Conservation (phyloP, 2,888 invertebrate genomes). For the Tachina grossa region DNA sequence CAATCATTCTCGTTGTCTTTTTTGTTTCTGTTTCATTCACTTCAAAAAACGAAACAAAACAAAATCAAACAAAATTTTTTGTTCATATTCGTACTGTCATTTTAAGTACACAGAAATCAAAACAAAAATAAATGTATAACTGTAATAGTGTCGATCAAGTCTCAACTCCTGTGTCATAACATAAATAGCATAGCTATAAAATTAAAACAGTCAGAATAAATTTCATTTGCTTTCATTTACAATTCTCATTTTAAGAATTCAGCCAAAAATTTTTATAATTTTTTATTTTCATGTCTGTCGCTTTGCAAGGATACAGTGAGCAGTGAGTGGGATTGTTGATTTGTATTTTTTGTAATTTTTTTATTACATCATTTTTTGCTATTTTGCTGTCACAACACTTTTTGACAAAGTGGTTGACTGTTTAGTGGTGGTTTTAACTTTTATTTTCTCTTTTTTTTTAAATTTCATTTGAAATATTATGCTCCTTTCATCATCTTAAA, state of each 20-base stretch:
- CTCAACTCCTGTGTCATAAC: too few species aligned
- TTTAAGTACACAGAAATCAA: too few species aligned
- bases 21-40: too few species aligned
- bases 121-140: too few species aligned
- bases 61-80: too few species aligned
- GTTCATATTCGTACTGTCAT: too few species aligned
- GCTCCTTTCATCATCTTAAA: conserved; percentile 9
- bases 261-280: conserved; percentile 27
- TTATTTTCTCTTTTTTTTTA: conserved; percentile 1
- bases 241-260: conserved; percentile 1
- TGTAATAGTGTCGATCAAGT: too few species aligned
- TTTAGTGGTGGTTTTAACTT: conserved; percentile 22
- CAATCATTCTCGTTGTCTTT: too few species aligned
- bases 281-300: not conserved
- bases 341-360: conserved; percentile 20
- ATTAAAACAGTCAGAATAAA: conserved; percentile 5
- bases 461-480: conserved; percentile 29
- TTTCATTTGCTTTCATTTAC: conserved; percentile 20
- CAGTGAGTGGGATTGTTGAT: not conserved
- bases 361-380: conserved; percentile 67
- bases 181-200: too few species aligned
- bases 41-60: too few species aligned
- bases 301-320: not conserved
- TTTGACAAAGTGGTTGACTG: conserved; percentile 48
- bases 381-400: conserved; percentile 32